These are phyloP conservation scores for Trididemnum clinides DNA, from an alignment of 23 tunicate genomes.

Conservation along the genomic window DNA sequence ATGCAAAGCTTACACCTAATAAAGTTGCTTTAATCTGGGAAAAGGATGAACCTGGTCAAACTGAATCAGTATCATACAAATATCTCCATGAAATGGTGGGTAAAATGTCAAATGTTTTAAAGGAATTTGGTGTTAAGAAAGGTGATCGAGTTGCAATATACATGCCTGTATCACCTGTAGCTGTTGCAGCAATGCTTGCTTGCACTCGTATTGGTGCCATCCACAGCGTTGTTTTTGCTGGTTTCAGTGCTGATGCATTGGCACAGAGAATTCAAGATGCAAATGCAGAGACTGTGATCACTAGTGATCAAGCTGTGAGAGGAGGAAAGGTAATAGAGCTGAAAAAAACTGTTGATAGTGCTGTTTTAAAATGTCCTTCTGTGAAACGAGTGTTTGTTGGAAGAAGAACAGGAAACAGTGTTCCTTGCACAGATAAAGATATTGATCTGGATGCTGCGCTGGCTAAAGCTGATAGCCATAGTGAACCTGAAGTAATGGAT, in stretches of 20 bases:
- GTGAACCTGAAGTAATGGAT: conserved; percentile 81
- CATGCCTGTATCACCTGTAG: conserved; percentile 94
- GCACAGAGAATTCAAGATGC: conserved; percentile 95
- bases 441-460: conserved; percentile 80
- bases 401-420: conserved; percentile 64
- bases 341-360: conserved; percentile 84
- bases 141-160: conserved; percentile 96
- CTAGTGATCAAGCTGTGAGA: conserved; percentile 83
- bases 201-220: conserved; percentile 97
- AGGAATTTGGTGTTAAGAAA: conserved; percentile 65
- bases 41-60: conserved; percentile 88
- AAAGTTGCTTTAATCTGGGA: conserved; percentile 98
- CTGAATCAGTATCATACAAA: conserved; percentile 76
- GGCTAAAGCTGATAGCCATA: conserved; percentile 13
- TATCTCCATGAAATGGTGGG: conserved; percentile 64
- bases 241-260: conserved; percentile 90
- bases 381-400: conserved; percentile 82
- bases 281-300: conserved; percentile 69
- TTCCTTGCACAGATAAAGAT: conserved; percentile 40
- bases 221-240: conserved; percentile 97
- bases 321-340: conserved; percentile 94
- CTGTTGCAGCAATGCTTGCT: conserved; percentile 94
- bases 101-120: conserved; percentile 68
- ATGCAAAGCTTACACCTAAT: conserved; percentile 62
- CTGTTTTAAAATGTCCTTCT: conserved; percentile 73